Evolutionary conservation across 2,113 vertebrate genomes (phyloP), one percentile per base, ranked within the genome.

Genomic region (Empidonax traillii): DNA sequence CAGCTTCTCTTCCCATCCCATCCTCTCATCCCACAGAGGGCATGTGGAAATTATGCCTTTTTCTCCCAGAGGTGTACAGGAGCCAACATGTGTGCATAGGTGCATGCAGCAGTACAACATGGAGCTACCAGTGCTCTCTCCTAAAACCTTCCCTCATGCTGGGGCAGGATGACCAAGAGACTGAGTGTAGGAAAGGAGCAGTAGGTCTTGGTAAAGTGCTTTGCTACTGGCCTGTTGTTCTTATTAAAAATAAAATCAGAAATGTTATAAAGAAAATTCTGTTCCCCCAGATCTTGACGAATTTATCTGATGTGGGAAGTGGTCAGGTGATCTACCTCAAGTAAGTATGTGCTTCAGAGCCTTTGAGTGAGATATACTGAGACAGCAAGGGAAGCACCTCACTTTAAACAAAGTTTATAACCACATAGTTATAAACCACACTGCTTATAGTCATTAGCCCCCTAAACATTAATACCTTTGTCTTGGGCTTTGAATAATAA

Each of bases 401-500:
- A 19, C 18, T 69, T 89, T 49, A 65, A 78, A 78, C 2, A 2
- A 78, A 74, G 28, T 35, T 59, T 74, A 22, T 19, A 91, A 55
- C 16, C 61, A 68, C 49, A 65, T 8, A 7, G 35, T 63, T 89
- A 35, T 35, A 35, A 35, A 35, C 35, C 79, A 7, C 69, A 69
- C 24, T 73, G 59, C 63, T 61, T 81, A 27, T 1, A 81, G 47
- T 44, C 62, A 85, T 63, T 35, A 61, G 74, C 22, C 53, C 63
- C 93, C 58, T 78, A 68, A 85, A 85, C 0, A 1, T 14, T 23
- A 85, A 47, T 71, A 85, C 61, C 35, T 94, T 74, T 84, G 15
- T 65, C 39, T 93, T 37, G 15, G 52, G 22, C 66, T 85, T 89
- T 95, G 52, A 91, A 46, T 81, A 89, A 67, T 73, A 84, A 96